phyloP scores from a whole-genome alignment of 2,113 vertebrate species.

The Dolichallabes microphthalmus region DNA sequence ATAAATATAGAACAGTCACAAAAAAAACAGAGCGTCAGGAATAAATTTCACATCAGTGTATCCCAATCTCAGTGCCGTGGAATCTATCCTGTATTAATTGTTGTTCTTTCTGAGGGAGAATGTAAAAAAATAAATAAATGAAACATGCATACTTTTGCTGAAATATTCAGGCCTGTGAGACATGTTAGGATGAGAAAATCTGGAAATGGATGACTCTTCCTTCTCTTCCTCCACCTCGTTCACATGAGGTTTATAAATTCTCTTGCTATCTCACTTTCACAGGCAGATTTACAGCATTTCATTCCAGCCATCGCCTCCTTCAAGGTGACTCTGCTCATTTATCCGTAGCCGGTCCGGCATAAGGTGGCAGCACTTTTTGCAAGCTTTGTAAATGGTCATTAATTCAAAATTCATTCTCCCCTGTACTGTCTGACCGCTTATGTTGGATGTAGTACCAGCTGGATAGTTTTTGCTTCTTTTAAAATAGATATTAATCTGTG shows the following conservation, averaged over 20 bases:
- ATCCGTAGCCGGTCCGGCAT: background rate
- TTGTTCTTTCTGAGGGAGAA: background rate
- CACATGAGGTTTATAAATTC: conserved; percentile 6
- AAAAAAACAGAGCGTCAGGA: background rate
- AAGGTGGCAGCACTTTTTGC: background rate
- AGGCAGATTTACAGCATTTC: conserved; percentile 51
- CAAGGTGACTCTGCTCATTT: conserved; percentile 56
- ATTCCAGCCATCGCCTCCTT: conserved; percentile 7
- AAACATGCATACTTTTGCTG: background rate
- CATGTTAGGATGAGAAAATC: background rate
- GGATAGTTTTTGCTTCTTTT: too few relatives aligned
- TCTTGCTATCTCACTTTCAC: conserved; percentile 50
- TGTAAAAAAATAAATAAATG: too few relatives aligned
- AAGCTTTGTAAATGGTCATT: background rate
- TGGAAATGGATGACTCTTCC: background rate
- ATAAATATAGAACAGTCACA: background rate
- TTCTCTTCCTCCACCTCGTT: background rate
- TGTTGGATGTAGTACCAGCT: background rate
- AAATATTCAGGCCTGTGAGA: background rate
- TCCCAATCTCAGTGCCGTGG: background rate
- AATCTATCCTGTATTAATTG: background rate
- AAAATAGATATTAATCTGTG: background rate
- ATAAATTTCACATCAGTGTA: background rate
- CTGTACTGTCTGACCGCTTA: background rate
- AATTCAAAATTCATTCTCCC: background rate